These are phyloP conservation scores for Sarotherodon lohbergeri DNA, from an alignment of 2,113 vertebrate genomes.

Conservation along the genomic window DNA sequence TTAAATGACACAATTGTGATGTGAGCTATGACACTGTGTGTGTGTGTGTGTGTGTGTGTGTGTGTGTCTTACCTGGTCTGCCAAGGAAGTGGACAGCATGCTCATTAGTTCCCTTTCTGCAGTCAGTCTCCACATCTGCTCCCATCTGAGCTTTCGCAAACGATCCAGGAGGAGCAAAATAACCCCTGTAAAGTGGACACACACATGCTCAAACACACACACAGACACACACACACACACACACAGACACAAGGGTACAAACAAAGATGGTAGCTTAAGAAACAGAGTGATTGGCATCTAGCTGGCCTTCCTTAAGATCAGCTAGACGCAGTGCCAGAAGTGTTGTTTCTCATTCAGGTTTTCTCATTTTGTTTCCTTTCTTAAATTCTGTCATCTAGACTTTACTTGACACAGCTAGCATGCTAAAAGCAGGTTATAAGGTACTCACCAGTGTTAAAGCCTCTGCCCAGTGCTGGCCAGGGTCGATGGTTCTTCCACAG, in stretches of 20 bases:
- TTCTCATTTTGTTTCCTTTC: not conserved
- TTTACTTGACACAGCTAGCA: not conserved
- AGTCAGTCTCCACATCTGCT: slow-evolving; percentile 98
- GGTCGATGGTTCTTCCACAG: slow-evolving; percentile 98
- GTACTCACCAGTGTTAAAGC: slow-evolving; percentile 91
- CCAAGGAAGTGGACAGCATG: slow-evolving; percentile 95
- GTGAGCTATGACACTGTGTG: not conserved
- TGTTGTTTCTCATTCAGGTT: not conserved
- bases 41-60: not conserved
- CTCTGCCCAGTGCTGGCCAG: slow-evolving; percentile 92
- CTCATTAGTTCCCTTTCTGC: slow-evolving; percentile 97
- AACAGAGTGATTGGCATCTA: not conserved
- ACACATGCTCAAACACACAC: not conserved
- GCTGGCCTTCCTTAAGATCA: not conserved
- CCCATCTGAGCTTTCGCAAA: slow-evolving; percentile 95
- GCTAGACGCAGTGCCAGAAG: not conserved
- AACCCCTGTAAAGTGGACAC: slow-evolving; percentile 76
- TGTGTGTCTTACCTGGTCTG: slow-evolving; percentile 84
- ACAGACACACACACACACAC: not conserved
- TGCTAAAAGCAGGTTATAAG: not conserved
- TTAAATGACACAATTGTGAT: not conserved
- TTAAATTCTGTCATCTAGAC: not conserved
- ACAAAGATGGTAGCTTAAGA: not conserved
- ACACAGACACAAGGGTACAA: not conserved
- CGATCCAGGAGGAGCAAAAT: slow-evolving; percentile 93